These are phyloP conservation scores for Oplegnathus fasciatus DNA, from an alignment of 2,113 vertebrate species.

Conservation along the genomic window DNA sequence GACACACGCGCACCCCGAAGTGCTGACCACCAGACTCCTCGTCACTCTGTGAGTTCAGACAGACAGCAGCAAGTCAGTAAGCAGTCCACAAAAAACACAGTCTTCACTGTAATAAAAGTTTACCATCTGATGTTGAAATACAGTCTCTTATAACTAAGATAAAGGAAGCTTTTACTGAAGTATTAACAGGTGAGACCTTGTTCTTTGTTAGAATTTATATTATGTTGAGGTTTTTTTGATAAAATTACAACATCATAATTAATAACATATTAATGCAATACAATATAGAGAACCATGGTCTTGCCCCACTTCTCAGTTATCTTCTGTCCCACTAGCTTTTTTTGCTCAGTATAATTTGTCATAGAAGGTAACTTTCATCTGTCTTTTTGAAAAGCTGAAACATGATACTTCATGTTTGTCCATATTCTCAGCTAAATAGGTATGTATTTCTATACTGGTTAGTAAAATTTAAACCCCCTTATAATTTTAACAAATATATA, in stretches of 20 bases:
- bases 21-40: slow-evolving; percentile 86
- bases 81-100: not conserved
- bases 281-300: not conserved
- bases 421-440: too few relatives aligned
- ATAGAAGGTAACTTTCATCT: too few relatives aligned
- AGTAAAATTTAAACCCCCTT: not conserved
- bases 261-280: not conserved
- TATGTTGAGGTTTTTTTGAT: not conserved
- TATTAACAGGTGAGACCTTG: not conserved
- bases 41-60: slow-evolving; percentile 77
- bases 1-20: slow-evolving; percentile 90
- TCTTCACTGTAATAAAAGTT: not conserved
- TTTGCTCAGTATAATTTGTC: not conserved
- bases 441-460: too few relatives aligned
- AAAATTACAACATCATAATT: not conserved
- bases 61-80: slow-evolving; percentile 1
- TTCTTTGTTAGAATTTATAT: not conserved
- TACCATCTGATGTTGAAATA: not conserved
- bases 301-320: not conserved
- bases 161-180: not conserved
- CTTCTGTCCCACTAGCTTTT: not conserved
- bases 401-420: not conserved
- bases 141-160: not conserved
- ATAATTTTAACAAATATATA: slow-evolving; percentile 2
- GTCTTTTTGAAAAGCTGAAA: not conserved